A percentile compares a stretch with the other conserved stretches of the same genome.
Evolutionary conservation across 2,797 vertebrate genomes (phyloP).

Genomic region (Clamator glandarius): DNA sequence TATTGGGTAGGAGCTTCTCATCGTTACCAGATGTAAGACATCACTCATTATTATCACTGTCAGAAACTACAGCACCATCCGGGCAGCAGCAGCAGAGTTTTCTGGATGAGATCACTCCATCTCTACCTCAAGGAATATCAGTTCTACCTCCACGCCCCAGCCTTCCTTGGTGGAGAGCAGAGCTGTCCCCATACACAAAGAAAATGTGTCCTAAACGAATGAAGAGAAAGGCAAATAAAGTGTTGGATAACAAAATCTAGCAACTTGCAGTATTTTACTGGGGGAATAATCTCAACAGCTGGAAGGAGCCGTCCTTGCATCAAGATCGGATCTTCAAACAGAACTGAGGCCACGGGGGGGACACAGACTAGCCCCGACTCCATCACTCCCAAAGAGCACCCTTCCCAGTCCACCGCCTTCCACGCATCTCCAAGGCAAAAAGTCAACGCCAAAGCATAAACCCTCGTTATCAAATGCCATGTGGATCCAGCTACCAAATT

Average conservation of each 20-base stretch:
- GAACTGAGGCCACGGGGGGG: background rate
- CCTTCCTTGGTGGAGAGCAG: background rate
- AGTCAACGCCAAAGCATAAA: background rate
- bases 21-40: fast-evolving
- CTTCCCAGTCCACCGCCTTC: background rate
- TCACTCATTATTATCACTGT: background rate
- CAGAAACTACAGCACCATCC: background rate
- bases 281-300: background rate
- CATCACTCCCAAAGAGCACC: fast-evolving
- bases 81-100: background rate
- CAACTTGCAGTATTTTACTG: background rate
- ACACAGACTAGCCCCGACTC: background rate
- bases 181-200: conserved; percentile 4
- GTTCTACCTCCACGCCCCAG: background rate
- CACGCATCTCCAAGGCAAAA: background rate
- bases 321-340: background rate
- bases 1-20: background rate
- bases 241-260: background rate
- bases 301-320: background rate
- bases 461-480: background rate
- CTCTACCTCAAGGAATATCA: background rate
- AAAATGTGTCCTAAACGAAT: background rate
- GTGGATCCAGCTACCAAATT: background rate
- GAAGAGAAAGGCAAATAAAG: conserved; percentile 18
- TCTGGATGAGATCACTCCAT: background rate